Conservation (phyloP, 2,113 vertebrate species). For the Trichechus manatus region DNA sequence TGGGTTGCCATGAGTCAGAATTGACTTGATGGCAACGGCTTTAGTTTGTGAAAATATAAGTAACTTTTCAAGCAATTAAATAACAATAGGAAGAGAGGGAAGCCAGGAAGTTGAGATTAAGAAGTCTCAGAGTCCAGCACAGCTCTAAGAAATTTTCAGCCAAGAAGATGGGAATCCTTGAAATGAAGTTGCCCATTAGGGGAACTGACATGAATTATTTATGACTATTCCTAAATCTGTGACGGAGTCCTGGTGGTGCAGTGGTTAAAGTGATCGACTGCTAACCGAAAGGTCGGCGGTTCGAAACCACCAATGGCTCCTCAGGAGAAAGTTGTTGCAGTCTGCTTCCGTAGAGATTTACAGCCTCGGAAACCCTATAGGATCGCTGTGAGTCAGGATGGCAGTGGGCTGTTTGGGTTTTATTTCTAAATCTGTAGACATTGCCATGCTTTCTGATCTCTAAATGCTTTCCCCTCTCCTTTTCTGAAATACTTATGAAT, state of each 20-base stretch:
- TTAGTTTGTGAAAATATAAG: background rate
- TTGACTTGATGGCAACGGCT: too few relatives aligned
- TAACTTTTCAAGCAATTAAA: background rate
- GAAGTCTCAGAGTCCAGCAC: background rate
- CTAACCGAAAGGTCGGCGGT: too few relatives aligned
- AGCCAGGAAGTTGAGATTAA: background rate
- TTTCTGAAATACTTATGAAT: conserved; percentile 58
- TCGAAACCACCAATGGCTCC: too few relatives aligned
- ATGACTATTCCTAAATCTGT: background rate
- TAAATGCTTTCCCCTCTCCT: background rate
- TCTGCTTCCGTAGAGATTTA: too few relatives aligned
- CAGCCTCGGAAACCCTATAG: too few relatives aligned
- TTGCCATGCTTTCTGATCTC: background rate
- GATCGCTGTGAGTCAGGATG: too few relatives aligned
- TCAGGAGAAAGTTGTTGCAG: too few relatives aligned
- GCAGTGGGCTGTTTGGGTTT: too few relatives aligned
- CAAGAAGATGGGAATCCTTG: background rate
- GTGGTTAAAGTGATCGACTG: too few relatives aligned
- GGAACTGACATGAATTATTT: background rate
- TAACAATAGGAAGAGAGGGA: background rate
- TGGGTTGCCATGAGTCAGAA: too few relatives aligned
- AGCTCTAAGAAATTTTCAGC: background rate
- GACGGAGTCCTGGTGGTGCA: too few relatives aligned
- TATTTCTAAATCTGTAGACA: background rate
- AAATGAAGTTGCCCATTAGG: background rate